Base-by-base conservation (phyloP, 2,797 vertebrate species). In the Xerus rutilus region DNA sequence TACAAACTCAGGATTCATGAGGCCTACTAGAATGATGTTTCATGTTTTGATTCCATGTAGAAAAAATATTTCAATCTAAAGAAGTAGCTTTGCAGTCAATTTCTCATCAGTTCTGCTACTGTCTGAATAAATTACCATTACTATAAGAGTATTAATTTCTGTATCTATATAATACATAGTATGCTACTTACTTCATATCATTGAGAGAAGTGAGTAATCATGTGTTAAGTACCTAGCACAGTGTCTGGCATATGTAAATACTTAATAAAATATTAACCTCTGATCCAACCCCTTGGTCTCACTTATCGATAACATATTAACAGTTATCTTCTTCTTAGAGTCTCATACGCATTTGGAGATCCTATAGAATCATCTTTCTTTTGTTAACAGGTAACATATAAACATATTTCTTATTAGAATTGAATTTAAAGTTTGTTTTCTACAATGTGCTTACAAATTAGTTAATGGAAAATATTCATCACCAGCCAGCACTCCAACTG, bases 381-480 rank as follows among this genome's bases (percentile, higher is more conserved):
- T 69, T 62, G 30, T 64, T 89, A 84, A 7, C 32, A 57, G 43
- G 18, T 72, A 14, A 91, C 79, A 94, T 54, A 96, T 30, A 73
- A 89, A 45, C 49, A 57, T 73, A 13, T 12, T 32, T 69, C 81
- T 89, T 89, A 57, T 14, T 35, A 89, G 21, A 91, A 74, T 2
- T 77, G 21, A 89, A 69, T 81, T 95, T 96, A n/a, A 57, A 69
- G 28, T 93, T 84, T 89, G 11, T 81, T 73, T 93, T 18, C 64
- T 95, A 57, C 1, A n/a, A 82, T 91, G 52, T 32, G 8, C 39
- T 25, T 57, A 57, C 54, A 57, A 57, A 0, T 82, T 74, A 76
- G 32, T 73, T 94, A 77, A 72, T 92, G 54, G 67, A 78, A 94
- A 25, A 77, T 49, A 28, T 2, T 70, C 20, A 73, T 84, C 6